Evolutionary conservation across 1,140 invertebrate genomes (phyloP).

Genomic region (Apis florea): DNA sequence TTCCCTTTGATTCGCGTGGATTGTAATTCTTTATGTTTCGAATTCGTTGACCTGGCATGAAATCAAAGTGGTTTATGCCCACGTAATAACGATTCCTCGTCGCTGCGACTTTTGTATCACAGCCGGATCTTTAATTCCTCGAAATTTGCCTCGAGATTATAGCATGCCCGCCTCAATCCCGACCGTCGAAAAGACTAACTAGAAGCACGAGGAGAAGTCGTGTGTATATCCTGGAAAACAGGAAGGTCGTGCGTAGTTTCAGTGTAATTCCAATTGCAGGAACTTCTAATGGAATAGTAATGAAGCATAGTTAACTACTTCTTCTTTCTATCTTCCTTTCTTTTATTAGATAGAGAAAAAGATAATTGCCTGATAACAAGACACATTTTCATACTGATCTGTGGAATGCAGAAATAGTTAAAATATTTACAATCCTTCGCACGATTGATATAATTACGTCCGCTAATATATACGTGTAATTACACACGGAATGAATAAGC

Average conservation of each 20-base stretch:
- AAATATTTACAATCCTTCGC: too few relatives aligned
- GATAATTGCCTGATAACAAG: background rate
- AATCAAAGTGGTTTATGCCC: background rate
- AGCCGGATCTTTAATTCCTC: background rate
- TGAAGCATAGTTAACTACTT: background rate
- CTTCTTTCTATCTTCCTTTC: background rate
- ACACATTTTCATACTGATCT: background rate
- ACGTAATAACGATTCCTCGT: background rate
- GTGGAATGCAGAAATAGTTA: too few relatives aligned
- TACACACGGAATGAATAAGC: too few relatives aligned
- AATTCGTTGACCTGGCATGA: conserved; percentile 11
- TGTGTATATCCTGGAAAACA: background rate
- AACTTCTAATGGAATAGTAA: background rate
- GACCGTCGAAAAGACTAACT: too few relatives aligned
- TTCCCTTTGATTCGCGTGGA: conserved; percentile 11
- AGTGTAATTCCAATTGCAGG: conserved; percentile 20
- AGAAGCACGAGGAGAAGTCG: background rate
- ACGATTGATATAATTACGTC: too few relatives aligned
- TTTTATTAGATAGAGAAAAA: background rate
- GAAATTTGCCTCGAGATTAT: background rate
- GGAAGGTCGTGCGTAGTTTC: background rate
- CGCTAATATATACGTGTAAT: too few relatives aligned
- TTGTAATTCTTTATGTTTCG: background rate
- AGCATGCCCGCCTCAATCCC: background rate
- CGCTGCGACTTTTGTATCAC: too few relatives aligned